These are phyloP conservation scores for Gryllus longicercus DNA, from an alignment of 2,888 invertebrate genomes.

Conservation along the genomic window DNA sequence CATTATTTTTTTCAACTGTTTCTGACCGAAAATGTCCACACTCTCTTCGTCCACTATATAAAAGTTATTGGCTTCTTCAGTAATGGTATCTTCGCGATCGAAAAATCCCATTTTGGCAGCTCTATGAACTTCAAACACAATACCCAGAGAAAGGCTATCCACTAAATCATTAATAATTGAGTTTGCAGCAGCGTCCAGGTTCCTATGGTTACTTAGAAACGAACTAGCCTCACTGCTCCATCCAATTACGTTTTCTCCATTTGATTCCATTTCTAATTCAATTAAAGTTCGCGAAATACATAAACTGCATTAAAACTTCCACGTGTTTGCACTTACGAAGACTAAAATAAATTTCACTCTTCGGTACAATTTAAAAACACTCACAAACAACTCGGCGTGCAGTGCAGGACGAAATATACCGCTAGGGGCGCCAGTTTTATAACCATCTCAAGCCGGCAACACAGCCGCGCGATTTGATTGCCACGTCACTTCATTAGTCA, in stretches of 20 bases:
- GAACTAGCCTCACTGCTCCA: constrained; percentile 57
- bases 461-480: too few species aligned
- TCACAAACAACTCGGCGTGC: too few species aligned
- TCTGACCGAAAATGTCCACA: constrained; percentile 82
- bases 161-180: constrained; percentile 62
- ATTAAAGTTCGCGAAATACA: too few species aligned
- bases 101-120: constrained; percentile 69
- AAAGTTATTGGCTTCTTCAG: constrained; percentile 47
- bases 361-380: too few species aligned
- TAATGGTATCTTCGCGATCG: constrained; percentile 56
- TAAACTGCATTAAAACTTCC: too few species aligned
- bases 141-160: constrained; percentile 71
- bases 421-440: too few species aligned
- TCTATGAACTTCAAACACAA: constrained; percentile 72
- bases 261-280: constrained; percentile 20
- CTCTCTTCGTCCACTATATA: constrained; percentile 67
- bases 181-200: constrained; percentile 55
- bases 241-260: constrained; percentile 58
- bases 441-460: too few species aligned
- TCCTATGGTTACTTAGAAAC: constrained; percentile 57
- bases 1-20: constrained; percentile 72
- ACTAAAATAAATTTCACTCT: too few species aligned
- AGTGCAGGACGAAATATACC: too few species aligned
- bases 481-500: too few species aligned
- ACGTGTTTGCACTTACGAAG: too few species aligned